phyloP scores from a whole-genome alignment of 2,113 vertebrate genomes.

The Microtus richardsoni region DNA sequence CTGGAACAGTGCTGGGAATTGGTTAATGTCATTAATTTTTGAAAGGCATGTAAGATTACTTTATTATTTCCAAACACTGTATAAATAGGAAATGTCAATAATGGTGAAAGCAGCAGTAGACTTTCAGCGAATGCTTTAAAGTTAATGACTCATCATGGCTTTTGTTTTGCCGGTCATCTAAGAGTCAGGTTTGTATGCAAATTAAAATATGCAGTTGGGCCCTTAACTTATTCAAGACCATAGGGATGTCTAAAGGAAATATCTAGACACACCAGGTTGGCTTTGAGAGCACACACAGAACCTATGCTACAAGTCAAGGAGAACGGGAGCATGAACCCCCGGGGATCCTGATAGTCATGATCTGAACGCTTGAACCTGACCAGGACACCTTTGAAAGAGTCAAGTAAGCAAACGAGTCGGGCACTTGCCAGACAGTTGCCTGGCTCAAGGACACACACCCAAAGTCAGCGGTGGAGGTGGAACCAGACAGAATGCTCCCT shows the following conservation, averaged over 20 bases:
- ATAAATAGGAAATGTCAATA: neutral
- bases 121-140: neutral
- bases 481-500: neutral
- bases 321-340: too few relatives aligned
- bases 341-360: neutral
- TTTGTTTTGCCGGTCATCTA: neutral
- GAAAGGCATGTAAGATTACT: neutral
- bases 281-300: fast-evolving
- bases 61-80: constrained; percentile 4
- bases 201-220: neutral
- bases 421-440: neutral
- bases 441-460: neutral
- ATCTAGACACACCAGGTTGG: neutral
- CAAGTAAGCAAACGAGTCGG: neutral
- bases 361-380: neutral
- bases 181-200: neutral
- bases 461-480: neutral
- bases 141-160: neutral
- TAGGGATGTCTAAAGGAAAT: neutral
- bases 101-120: neutral
- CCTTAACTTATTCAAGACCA: neutral
- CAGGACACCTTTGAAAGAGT: neutral
- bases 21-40: constrained; percentile 38
- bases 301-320: neutral
- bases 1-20: neutral